Conservation (phyloP, 2,888 invertebrate genomes). For the Pseudoips prasinana region DNA sequence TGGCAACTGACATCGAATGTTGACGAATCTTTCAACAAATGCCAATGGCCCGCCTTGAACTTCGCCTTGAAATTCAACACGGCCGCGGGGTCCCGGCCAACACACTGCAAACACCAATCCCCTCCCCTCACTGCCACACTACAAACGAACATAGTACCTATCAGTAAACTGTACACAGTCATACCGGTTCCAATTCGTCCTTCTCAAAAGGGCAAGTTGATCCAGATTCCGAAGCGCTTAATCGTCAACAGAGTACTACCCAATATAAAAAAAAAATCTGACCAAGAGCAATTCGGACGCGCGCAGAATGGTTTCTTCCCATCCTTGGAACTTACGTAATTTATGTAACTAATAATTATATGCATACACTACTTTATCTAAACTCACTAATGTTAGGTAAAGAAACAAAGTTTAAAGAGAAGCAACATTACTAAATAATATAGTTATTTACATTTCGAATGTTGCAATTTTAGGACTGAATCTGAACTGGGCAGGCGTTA, state of each 20-base stretch:
- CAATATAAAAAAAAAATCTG: constrained; percentile 1
- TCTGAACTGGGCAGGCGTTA: no score
- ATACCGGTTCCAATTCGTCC: constrained; percentile 59
- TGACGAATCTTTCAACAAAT: constrained; percentile 76
- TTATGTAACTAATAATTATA: no score
- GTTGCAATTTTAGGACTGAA: no score
- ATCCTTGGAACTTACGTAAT: no score
- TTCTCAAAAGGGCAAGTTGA: constrained; percentile 60
- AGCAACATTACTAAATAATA: no score
- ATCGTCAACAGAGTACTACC: constrained; percentile 1
- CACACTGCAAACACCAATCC: constrained; percentile 34
- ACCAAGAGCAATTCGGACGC: no score
- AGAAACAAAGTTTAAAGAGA: no score
- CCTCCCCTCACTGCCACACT: constrained; percentile 40
- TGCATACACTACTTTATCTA: no score
- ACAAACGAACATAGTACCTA: constrained; percentile 33
- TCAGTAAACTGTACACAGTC: constrained; percentile 50
- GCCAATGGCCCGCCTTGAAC: constrained; percentile 80
- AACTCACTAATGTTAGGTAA: no score
- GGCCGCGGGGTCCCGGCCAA: constrained; percentile 52
- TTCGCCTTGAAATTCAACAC: constrained; percentile 49
- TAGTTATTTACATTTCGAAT: no score
- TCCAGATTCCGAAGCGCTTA: constrained; percentile 38
- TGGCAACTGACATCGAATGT: constrained; percentile 42
- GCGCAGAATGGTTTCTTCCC: no score